Evolutionary conservation across 2,888 invertebrate genomes (phyloP).

Genomic region (Drosophila emarginata): DNA sequence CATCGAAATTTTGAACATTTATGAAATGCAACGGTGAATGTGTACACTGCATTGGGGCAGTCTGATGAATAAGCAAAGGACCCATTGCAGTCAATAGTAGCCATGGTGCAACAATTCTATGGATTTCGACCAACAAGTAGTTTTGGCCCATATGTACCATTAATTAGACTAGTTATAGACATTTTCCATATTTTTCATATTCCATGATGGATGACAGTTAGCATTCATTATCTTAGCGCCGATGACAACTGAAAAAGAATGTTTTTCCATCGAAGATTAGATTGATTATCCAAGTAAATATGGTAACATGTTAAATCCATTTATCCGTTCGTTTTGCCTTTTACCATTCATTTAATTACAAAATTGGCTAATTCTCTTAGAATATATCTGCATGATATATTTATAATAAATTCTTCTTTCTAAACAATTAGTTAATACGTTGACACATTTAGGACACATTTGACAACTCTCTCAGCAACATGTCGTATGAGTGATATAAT

Average conservation of each 20-base stretch:
- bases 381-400: too few species aligned
- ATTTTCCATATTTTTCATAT: background rate
- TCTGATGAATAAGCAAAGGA: background rate
- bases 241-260: too few species aligned
- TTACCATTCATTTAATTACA: too few species aligned
- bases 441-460: too few species aligned
- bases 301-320: too few species aligned
- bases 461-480: background rate
- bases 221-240: background rate
- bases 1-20: conserved; percentile 41
- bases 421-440: too few species aligned
- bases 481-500: background rate
- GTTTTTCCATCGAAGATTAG: too few species aligned
- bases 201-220: background rate
- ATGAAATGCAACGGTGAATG: conserved; percentile 27
- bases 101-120: background rate
- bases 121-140: background rate
- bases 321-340: too few species aligned
- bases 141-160: background rate
- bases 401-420: too few species aligned
- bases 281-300: too few species aligned
- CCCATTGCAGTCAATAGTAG: too few species aligned
- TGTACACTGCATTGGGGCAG: background rate
- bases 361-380: too few species aligned
- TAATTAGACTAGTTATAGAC: background rate